Evolutionary conservation across 2,113 vertebrate species (phyloP), one percentile per base, ranked within the genome.

Genomic region (Brienomyrus brachyistius): DNA sequence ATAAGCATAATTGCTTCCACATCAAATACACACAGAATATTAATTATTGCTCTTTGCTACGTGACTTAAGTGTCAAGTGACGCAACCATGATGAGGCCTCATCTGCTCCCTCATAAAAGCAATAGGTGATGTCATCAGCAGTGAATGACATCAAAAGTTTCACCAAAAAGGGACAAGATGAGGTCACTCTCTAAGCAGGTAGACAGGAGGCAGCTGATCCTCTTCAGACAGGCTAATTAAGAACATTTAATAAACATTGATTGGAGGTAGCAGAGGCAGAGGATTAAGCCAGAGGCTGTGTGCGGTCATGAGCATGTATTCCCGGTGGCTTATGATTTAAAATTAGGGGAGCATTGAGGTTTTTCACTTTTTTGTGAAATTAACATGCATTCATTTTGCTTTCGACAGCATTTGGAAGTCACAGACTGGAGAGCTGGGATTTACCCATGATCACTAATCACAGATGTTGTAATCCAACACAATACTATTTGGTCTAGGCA

Each of bases 231-330:
- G 93, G 91, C 92, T 95, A 95, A 95, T 95, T 95, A 93, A 93
- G 90, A 93, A 91, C 94, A 94, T 95, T 96, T 96, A 96, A 91
- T 92, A 93, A 95, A 94, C 92, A 93, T 93, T 91, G 91, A 93
- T 62, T 93, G 93, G 94, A 95, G 94, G 94, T 93, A 88, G 90
- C 94, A 94, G 94, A 94, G 94, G 93, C 92, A 90, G 91, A 93
- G 94, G 93, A 95, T 94, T 94, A 94, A 93, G 94, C 94, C 95
- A 95, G 94, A 95, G 94, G 94, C 94, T 93, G 91, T 91, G 92
- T 92, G 87, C 91, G 93, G 92, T 93, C 92, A 95, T 95, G 94
- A 94, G 91, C 92, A 93, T 93, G 92, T 93, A 95, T 94, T 95
- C 95, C 95, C 94, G 90, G 92, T 94, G 94, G 95, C 91, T 94